Conservation (phyloP, 2,113 vertebrate genomes). For the Macquaria ambigua region DNA sequence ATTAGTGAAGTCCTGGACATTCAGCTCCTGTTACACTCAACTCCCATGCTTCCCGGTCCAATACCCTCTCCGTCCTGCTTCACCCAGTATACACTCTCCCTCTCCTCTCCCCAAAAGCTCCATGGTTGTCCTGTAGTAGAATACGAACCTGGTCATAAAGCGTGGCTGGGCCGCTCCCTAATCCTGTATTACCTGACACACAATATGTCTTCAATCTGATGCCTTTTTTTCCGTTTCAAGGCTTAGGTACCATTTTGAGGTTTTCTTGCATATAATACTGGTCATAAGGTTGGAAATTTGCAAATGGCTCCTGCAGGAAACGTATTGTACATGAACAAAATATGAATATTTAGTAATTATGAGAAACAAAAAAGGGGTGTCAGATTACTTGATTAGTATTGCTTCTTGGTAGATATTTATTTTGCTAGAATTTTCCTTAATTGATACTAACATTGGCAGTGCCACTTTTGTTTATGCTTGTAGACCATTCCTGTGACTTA, state of each 20-base stretch:
- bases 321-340: not conserved
- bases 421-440: constrained; percentile 34
- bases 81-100: constrained; percentile 61
- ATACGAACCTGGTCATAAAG: constrained; percentile 31
- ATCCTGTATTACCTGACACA: constrained; percentile 27
- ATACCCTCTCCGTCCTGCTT: constrained; percentile 49
- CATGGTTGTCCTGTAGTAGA: constrained; percentile 54
- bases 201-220: constrained; percentile 54
- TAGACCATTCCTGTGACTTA: constrained; percentile 38
- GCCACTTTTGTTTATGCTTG: constrained; percentile 37
- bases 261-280: constrained; percentile 63
- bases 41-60: constrained; percentile 72
- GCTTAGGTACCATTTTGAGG: not conserved
- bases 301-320: constrained; percentile 30
- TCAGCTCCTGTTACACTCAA: constrained; percentile 76
- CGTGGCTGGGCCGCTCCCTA: constrained; percentile 28
- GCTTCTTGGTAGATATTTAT: constrained; percentile 35
- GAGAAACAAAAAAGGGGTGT: constrained; percentile 50
- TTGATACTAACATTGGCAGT: constrained; percentile 58
- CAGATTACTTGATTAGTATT: constrained; percentile 50
- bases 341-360: not conserved
- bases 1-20: constrained; percentile 62
- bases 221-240: constrained; percentile 50
- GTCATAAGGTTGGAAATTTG: constrained; percentile 63
- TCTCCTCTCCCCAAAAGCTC: constrained; percentile 54